Evolutionary conservation across 2,797 vertebrate genomes (phyloP), one percentile per base, ranked within the genome.

Genomic region (Silurus aristotelis): DNA sequence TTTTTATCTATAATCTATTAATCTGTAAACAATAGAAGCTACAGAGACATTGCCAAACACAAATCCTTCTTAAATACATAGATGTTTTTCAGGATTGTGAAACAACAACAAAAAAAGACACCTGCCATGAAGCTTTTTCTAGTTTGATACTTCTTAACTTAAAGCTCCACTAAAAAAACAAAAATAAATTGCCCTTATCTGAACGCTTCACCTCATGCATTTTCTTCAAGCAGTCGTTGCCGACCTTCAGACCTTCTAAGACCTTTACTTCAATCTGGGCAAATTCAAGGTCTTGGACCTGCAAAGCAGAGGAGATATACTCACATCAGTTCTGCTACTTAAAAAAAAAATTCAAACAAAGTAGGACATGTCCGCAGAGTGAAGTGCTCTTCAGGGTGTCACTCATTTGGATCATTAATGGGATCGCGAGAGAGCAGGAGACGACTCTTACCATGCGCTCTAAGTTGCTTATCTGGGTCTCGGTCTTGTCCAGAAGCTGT

Each of bases 231-330:
- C 98, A 98, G 0, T 98, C 96, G 0, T 99, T 99, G 88, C 98
- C 98, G 0, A 97, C 90, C 90, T 97, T 97, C 88, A 99, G 86
- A 0, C 98, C 98, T 70, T 99, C 97, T 0, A 99, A 93, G 83
- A 99, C 98, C 88, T 98, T 99, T 93, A 94, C 94, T 84, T 99
- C 98, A 0, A 99, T 98, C 94, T 99, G 98, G 15, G 96, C 93
- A 89, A 99, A 99, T 88, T 99, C 98, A 61, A 99, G 95, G 85
- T 98, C 95, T 83, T 95, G 94, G 58, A 95, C 95, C 95, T 96
- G 92, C 38, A n/a, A 55, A 25, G 48, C 6, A 52, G 85, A 73
- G 1, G 46, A 10, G 12, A 73, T 19, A 83, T 14, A 3, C 38
- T 60, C n/a, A 52, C 52, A 73, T 48, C 80, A 56, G 72, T 67